These are phyloP conservation scores for Astur gentilis DNA, from an alignment of 2,113 vertebrate species.

Conservation along the genomic window DNA sequence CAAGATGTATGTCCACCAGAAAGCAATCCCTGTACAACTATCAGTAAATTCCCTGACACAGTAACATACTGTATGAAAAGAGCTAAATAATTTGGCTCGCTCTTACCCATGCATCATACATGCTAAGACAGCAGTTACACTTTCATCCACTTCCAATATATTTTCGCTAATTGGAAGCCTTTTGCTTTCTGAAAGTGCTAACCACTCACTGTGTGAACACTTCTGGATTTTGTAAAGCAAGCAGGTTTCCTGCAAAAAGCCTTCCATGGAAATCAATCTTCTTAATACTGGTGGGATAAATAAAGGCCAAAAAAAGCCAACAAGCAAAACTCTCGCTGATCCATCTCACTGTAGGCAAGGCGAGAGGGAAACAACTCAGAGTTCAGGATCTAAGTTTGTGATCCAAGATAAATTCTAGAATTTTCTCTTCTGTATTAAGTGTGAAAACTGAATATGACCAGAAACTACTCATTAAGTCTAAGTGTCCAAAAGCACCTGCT, in stretches of 20 bases:
- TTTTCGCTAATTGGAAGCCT: not conserved
- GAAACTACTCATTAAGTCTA: not conserved
- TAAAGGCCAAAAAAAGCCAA: not conserved
- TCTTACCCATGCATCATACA: not conserved
- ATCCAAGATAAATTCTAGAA: not conserved
- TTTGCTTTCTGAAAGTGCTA: not conserved
- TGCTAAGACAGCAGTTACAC: accelerated
- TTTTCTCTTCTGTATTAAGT: not conserved
- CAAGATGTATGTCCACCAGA: not conserved
- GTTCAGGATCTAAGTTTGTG: not conserved
- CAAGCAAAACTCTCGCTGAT: not conserved
- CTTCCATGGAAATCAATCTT: not conserved
- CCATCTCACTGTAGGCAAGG: not conserved
- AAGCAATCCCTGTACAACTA: not conserved
- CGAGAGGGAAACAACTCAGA: not conserved
- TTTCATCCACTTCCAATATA: not conserved
- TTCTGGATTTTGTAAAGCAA: not conserved
- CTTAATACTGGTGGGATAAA: not conserved
- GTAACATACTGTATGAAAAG: accelerated
- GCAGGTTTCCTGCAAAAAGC: not conserved
- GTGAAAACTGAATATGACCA: not conserved
- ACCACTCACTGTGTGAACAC: accelerated
- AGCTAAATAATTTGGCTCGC: not conserved
- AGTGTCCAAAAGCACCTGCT: not conserved
- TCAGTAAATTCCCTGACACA: not conserved